phyloP scores from a whole-genome alignment of 2,888 invertebrate genomes.

The Drosophila heteroneura region DNA sequence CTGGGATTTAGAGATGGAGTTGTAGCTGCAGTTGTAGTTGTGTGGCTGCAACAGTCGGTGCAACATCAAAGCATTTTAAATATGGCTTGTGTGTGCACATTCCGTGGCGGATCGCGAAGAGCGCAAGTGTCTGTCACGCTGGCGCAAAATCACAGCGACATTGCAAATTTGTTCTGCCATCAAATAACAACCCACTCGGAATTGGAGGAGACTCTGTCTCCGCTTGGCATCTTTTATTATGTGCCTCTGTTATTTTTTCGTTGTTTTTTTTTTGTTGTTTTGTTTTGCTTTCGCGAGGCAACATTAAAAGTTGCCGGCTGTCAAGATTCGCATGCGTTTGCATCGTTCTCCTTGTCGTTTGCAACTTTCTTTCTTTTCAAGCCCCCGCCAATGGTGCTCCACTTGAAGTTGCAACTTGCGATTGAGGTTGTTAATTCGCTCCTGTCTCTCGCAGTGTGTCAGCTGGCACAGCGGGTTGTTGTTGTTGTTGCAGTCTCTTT shows the following conservation, averaged over 20 bases:
- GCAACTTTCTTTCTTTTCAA: slow-evolving; percentile 59
- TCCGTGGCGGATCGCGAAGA: slow-evolving; percentile 24
- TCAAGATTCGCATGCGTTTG: slow-evolving; percentile 77
- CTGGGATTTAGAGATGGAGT: slow-evolving; percentile 1
- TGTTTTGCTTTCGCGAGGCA: slow-evolving; percentile 53
- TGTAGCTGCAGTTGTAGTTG: slow-evolving; percentile 12
- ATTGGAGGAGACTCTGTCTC: slow-evolving; percentile 29
- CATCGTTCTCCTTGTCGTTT: slow-evolving; percentile 65
- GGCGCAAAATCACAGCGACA: slow-evolving; percentile 62
- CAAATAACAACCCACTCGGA: slow-evolving; percentile 75
- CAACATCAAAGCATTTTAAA: slow-evolving; percentile 71
- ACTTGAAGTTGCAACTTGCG: slow-evolving; percentile 23
- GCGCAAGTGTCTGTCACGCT: slow-evolving; percentile 65
- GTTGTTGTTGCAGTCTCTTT: slow-evolving; percentile 8
- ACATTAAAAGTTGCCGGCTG: slow-evolving; percentile 84
- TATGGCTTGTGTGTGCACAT: slow-evolving; percentile 67
- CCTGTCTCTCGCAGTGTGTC: slow-evolving; percentile 51
- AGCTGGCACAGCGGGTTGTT: slow-evolving; percentile 48
- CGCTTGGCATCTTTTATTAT: slow-evolving; percentile 37
- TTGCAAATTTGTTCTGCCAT: slow-evolving; percentile 78
- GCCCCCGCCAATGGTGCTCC: slow-evolving; percentile 29
- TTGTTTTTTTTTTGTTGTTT: background rate
- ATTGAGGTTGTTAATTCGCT: slow-evolving; percentile 72
- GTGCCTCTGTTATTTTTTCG: slow-evolving; percentile 30
- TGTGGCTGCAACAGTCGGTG: slow-evolving; percentile 45